These are phyloP conservation scores for Tachyglossus aculeatus DNA, from an alignment of 2,797 vertebrate genomes.

Conservation along the genomic window DNA sequence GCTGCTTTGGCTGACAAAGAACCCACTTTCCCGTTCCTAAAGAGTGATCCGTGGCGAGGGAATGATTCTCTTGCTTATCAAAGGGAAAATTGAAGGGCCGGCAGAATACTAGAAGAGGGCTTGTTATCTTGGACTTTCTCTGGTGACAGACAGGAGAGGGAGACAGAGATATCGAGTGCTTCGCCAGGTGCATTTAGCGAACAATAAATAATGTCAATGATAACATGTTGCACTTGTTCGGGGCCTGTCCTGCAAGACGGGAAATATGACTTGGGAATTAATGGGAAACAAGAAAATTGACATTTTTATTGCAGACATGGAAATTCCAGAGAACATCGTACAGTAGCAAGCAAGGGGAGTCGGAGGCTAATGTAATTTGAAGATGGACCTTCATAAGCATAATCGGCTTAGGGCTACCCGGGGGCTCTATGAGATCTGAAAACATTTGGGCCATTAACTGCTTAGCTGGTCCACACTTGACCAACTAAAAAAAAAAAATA, in stretches of 20 bases:
- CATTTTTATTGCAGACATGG: neutral
- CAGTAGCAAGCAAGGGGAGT: neutral
- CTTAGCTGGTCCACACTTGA: neutral
- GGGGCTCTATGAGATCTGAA: neutral
- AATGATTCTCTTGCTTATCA: slow-evolving; percentile 24
- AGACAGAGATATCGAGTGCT: neutral
- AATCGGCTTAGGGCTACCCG: neutral
- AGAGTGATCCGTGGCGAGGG: neutral
- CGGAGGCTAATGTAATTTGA: neutral
- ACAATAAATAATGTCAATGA: slow-evolving; percentile 27
- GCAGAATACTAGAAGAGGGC: slow-evolving; percentile 7
- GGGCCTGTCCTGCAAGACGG: neutral
- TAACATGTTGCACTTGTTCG: neutral
- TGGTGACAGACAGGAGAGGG: neutral
- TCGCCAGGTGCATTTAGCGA: slow-evolving; percentile 6
- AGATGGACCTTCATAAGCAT: neutral
- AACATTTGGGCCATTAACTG: neutral
- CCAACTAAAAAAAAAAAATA: neutral
- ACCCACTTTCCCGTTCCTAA: neutral
- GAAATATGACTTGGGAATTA: neutral
- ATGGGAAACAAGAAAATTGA: neutral
- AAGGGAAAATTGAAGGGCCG: slow-evolving; percentile 49
- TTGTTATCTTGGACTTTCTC: slow-evolving; percentile 47
- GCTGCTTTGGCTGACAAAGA: slow-evolving; percentile 1
- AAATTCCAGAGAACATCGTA: neutral